A percentile compares a stretch with the other conserved stretches of the same genome.
These are phyloP conservation scores for Hapalemur alaotrensis DNA, from an alignment of 2,797 vertebrate species.

Conservation along the genomic window DNA sequence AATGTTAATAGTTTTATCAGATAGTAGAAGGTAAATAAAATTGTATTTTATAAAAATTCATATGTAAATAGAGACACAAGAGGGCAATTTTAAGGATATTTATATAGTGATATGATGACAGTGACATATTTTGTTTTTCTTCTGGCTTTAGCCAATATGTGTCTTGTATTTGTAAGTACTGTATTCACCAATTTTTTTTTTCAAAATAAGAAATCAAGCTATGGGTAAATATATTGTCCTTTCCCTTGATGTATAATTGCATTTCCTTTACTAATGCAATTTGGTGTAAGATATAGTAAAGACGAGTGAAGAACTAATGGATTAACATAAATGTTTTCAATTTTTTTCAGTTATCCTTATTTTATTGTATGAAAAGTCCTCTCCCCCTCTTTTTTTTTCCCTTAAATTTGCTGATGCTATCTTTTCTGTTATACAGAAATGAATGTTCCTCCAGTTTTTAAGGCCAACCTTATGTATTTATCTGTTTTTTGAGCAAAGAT, in stretches of 20 bases:
- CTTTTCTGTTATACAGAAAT: not conserved
- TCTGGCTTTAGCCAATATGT: not conserved
- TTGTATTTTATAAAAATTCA: not conserved
- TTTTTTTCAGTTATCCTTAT: not conserved
- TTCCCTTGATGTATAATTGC: not conserved
- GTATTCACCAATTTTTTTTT: not conserved
- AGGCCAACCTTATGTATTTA: not conserved
- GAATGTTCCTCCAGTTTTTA: conserved; percentile 8
- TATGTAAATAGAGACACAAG: not conserved
- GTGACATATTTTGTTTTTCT: not conserved
- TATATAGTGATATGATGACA: not conserved
- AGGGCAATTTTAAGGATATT: not conserved
- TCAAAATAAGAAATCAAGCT: not conserved
- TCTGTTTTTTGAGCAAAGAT: not conserved
- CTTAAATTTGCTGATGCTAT: not conserved
- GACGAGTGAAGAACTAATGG: not conserved
- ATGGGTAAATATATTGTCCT: not conserved
- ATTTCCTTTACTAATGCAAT: conserved; percentile 1
- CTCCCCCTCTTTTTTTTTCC: not conserved
- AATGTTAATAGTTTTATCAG: conserved; percentile 1
- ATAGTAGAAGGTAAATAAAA: not conserved
- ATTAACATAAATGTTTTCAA: not conserved
- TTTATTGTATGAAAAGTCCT: not conserved
- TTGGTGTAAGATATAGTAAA: not conserved
- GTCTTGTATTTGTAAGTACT: not conserved